Percentiles rank a stretch among this genome's conserved stretches.
phyloP scores from a whole-genome alignment of 2,113 vertebrate species.

The Mustela lutreola region DNA sequence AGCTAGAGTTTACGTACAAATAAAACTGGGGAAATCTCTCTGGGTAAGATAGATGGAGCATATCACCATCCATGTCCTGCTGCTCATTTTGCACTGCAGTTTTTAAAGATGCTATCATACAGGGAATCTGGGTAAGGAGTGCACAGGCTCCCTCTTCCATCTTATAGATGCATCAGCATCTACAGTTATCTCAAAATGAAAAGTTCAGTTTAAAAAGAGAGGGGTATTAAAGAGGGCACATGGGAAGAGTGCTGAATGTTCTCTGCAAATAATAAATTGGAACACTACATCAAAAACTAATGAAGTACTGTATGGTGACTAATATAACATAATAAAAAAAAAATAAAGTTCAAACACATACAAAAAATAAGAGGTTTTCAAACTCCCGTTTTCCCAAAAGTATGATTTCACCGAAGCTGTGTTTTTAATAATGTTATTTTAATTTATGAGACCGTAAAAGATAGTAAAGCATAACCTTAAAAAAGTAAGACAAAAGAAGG shows the following conservation, averaged over 20 bases:
- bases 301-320: no score
- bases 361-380: background rate
- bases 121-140: background rate
- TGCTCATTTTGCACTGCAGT: background rate
- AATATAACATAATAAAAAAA: no score
- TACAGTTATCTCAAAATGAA: background rate
- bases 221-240: no score
- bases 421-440: background rate
- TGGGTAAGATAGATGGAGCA: background rate
- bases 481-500: background rate
- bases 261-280: no score
- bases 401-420: conserved; percentile 7
- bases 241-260: no score
- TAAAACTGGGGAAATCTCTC: background rate
- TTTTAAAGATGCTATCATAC: background rate
- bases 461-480: background rate
- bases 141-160: background rate
- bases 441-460: background rate
- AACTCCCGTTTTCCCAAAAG: background rate
- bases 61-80: background rate
- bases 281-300: no score
- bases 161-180: background rate
- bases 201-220: background rate
- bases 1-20: background rate
- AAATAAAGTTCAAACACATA: no score